Conservation (phyloP, 2,888 invertebrate species). For the Acanthopleura granulata region DNA sequence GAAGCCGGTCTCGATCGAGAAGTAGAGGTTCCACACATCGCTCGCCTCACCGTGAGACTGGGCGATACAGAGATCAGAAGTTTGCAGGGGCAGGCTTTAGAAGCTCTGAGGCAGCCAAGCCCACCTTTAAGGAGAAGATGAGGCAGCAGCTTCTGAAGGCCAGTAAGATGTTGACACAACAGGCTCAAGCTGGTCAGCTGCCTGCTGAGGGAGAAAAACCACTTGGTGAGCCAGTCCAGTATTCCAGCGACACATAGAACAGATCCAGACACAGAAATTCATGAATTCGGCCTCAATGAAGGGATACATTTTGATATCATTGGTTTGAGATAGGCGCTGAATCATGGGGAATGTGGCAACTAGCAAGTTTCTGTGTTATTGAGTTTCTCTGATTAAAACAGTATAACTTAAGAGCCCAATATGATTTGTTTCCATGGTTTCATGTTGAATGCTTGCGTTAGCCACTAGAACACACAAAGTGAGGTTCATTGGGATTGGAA, state of each 20-base stretch:
- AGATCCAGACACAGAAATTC: too few species aligned
- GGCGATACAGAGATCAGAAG: not conserved
- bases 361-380: too few species aligned
- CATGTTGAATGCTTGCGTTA: too few species aligned
- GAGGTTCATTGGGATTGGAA: too few species aligned
- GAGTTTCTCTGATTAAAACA: too few species aligned
- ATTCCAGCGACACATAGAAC: not conserved
- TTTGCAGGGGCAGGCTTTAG: slow-evolving; percentile 26
- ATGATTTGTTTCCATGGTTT: too few species aligned
- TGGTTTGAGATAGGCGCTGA: too few species aligned
- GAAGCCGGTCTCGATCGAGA: slow-evolving; percentile 33
- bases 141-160: slow-evolving; percentile 59
- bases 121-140: slow-evolving; percentile 64
- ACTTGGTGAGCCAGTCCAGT: not conserved
- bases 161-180: slow-evolving; percentile 43
- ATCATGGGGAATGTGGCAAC: too few species aligned
- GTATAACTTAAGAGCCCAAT: too few species aligned
- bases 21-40: slow-evolving; percentile 29
- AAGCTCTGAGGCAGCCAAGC: slow-evolving; percentile 38
- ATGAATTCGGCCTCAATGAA: too few species aligned
- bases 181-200: slow-evolving; percentile 28
- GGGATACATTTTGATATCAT: too few species aligned
- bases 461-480: too few species aligned
- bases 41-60: not conserved
- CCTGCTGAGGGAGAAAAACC: not conserved